Evolutionary conservation across 2,797 vertebrate genomes (phyloP).

Genomic region (Pristis pectinata): DNA sequence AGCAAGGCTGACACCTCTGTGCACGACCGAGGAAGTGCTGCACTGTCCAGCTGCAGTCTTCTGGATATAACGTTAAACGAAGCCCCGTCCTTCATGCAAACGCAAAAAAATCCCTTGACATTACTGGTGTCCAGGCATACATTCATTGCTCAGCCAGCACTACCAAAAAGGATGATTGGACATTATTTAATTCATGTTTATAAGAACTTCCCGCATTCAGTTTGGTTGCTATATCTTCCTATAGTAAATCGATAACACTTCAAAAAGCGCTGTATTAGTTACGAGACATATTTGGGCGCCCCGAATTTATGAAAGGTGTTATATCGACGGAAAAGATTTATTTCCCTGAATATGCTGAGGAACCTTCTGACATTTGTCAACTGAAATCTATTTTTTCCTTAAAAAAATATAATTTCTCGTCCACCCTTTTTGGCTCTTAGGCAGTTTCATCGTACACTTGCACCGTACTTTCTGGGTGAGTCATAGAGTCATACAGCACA

Average conservation of each 20-base stretch:
- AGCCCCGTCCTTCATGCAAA: not conserved
- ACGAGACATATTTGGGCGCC: not conserved
- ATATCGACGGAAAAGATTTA: not conserved
- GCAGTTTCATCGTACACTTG: not conserved
- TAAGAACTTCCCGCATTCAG: not conserved
- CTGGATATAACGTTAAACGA: not conserved
- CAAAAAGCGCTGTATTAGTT: too few species aligned
- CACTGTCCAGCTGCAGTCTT: not conserved
- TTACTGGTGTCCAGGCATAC: not conserved
- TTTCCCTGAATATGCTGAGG: not conserved
- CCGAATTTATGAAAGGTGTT: not conserved
- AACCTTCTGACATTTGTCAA: not conserved
- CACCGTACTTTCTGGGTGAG: not conserved
- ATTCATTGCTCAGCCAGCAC: not conserved
- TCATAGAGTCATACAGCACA: too few species aligned
- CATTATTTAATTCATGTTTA: not conserved
- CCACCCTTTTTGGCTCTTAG: not conserved
- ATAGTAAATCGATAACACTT: not conserved
- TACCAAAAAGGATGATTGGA: not conserved
- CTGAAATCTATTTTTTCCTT: not conserved
- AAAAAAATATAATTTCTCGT: not conserved
- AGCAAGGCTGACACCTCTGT: not conserved
- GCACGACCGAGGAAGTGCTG: not conserved
- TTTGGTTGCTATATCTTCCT: not conserved
- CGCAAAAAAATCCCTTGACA: not conserved